A percentile compares a stretch with the other conserved stretches of the same genome.
Conservation (phyloP, 2,113 vertebrate species). For the Corvus cornix region DNA sequence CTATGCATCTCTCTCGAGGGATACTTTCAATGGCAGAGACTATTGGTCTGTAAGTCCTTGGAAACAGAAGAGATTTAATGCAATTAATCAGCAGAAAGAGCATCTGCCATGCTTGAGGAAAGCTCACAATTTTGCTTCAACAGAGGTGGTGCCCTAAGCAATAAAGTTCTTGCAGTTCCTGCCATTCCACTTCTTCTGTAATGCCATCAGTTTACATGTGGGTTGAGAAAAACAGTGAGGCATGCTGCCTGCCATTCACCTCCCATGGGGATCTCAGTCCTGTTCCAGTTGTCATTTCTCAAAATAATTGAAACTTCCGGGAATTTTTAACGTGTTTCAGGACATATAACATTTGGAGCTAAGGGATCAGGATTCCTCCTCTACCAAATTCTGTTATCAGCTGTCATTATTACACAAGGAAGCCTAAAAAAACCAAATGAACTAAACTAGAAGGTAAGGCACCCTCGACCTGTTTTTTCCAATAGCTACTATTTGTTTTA, state of each 20-base stretch:
- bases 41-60: neutral
- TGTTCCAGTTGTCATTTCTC: neutral
- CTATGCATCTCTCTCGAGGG: fast-evolving
- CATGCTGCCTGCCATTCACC: neutral
- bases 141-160: neutral
- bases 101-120: neutral
- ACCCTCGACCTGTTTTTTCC: neutral
- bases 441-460: neutral
- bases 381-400: neutral
- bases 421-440: neutral
- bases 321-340: neutral
- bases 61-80: neutral
- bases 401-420: neutral
- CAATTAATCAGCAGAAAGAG: neutral
- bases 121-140: neutral
- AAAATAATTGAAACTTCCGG: neutral
- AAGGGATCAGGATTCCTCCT: neutral
- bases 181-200: neutral
- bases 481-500: neutral
- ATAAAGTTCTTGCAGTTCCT: neutral
- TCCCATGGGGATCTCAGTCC: neutral
- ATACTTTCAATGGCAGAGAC: neutral
- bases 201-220: neutral
- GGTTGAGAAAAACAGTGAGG: neutral
- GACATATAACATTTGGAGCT: neutral